These are phyloP conservation scores for Alca torda DNA, from an alignment of 2,797 vertebrate genomes.

Conservation along the genomic window DNA sequence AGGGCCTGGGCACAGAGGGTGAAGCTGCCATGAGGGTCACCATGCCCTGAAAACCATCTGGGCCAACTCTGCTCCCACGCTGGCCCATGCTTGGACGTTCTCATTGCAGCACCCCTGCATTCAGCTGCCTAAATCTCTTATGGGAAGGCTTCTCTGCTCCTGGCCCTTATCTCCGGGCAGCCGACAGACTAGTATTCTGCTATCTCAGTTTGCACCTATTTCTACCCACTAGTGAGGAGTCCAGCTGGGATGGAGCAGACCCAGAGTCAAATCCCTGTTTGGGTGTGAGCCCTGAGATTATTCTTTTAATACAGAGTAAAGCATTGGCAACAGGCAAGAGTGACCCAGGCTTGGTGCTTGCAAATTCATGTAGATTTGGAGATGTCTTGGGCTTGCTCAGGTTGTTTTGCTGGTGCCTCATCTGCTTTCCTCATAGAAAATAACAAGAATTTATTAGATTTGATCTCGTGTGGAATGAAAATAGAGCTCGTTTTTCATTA, in stretches of 20 bases:
- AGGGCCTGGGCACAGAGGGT: background rate
- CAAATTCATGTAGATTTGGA: background rate
- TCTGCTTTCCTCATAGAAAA: background rate
- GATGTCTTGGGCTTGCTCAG: background rate
- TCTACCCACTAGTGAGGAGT: background rate
- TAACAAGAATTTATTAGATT: background rate
- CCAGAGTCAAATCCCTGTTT: background rate
- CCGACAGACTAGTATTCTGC: background rate
- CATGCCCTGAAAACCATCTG: background rate
- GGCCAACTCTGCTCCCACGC: background rate
- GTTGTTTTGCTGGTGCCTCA: background rate
- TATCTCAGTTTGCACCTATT: background rate
- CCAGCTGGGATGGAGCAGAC: background rate
- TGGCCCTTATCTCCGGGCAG: background rate
- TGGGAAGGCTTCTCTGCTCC: background rate
- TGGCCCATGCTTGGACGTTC: background rate
- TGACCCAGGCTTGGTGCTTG: background rate
- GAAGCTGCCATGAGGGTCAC: background rate
- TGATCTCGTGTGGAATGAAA: background rate
- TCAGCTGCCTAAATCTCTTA: background rate
- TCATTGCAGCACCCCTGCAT: background rate
- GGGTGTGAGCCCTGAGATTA: background rate
- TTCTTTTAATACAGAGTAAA: background rate
- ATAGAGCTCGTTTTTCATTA: background rate
- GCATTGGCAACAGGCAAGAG: background rate